Evolutionary conservation across 1,140 invertebrate genomes (phyloP).

Genomic region (Drosophila kepulauana): DNA sequence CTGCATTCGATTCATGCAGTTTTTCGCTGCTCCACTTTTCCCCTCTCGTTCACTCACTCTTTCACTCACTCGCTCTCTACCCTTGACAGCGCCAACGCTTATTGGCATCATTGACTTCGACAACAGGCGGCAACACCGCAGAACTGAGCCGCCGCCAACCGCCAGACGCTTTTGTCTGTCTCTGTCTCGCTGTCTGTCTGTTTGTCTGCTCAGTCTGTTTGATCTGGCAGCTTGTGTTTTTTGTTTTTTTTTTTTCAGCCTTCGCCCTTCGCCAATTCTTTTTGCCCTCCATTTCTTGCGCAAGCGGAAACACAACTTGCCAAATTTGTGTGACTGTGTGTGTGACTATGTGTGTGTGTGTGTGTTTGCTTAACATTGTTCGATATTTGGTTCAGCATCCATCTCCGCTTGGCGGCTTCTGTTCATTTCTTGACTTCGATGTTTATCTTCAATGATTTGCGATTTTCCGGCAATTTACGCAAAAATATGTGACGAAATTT

Average conservation of each 20-base stretch:
- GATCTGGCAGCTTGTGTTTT: slow-evolving; percentile 51
- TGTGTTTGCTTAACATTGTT: slow-evolving; percentile 81
- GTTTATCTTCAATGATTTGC: slow-evolving; percentile 83
- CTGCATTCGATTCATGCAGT: slow-evolving; percentile 62
- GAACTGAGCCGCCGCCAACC: slow-evolving; percentile 62
- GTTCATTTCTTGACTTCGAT: slow-evolving; percentile 81
- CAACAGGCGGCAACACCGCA: slow-evolving; percentile 73
- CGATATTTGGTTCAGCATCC: slow-evolving; percentile 73
- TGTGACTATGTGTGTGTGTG: slow-evolving; percentile 41
- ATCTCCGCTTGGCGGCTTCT: slow-evolving; percentile 53
- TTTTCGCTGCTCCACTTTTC: slow-evolving; percentile 9
- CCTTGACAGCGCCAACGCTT: slow-evolving; percentile 42
- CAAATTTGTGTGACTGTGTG: slow-evolving; percentile 53
- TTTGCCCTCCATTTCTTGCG: slow-evolving; percentile 48
- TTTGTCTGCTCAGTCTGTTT: slow-evolving; percentile 45
- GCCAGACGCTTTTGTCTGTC: slow-evolving; percentile 29
- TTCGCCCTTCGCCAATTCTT: slow-evolving; percentile 19
- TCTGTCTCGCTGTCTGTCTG: slow-evolving; percentile 19
- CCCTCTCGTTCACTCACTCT: background rate
- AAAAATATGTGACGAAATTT: slow-evolving; percentile 84
- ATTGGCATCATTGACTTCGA: slow-evolving; percentile 72
- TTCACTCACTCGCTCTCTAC: background rate
- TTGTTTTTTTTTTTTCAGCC: slow-evolving; percentile 19
- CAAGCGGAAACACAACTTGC: slow-evolving; percentile 67
- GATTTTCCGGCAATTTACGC: slow-evolving; percentile 83